Conservation (phyloP, 2,797 vertebrate genomes). For the Gallirallus australis region DNA sequence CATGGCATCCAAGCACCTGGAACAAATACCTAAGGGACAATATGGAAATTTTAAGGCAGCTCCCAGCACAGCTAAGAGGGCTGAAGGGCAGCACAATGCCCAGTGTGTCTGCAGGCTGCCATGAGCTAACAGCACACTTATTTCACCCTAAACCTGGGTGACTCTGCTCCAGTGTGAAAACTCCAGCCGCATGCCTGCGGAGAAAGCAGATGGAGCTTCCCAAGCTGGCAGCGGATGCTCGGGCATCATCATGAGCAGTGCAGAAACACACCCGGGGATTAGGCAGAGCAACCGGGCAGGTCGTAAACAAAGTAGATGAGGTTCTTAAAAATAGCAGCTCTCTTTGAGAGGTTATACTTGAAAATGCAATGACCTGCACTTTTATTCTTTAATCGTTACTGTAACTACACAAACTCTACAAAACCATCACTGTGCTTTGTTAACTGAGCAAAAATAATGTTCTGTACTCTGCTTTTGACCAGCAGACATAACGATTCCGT, state of each 20-base stretch:
- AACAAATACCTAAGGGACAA: slow-evolving; percentile 29
- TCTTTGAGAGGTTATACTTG: background rate
- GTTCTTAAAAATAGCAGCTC: background rate
- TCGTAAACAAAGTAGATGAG: background rate
- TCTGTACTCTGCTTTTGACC: background rate
- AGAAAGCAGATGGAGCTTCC: background rate
- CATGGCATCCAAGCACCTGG: slow-evolving; percentile 36
- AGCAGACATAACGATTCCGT: background rate
- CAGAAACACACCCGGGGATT: background rate
- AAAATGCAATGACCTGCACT: background rate
- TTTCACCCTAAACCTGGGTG: background rate
- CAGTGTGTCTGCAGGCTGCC: background rate
- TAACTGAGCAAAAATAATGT: background rate
- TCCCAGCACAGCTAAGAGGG: background rate
- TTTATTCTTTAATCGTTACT: background rate
- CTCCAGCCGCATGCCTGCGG: background rate
- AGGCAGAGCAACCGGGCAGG: background rate
- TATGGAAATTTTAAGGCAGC: background rate
- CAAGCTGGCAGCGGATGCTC: background rate
- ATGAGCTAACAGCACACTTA: background rate
- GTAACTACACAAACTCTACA: background rate
- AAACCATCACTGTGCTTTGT: background rate
- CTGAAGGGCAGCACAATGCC: background rate
- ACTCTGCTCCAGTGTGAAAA: fast-evolving
- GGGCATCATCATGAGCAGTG: background rate